A percentile compares a stretch with the other conserved stretches of the same genome.
phyloP scores from a whole-genome alignment of 2,888 invertebrate species.

The Epinotia brunnichana region DNA sequence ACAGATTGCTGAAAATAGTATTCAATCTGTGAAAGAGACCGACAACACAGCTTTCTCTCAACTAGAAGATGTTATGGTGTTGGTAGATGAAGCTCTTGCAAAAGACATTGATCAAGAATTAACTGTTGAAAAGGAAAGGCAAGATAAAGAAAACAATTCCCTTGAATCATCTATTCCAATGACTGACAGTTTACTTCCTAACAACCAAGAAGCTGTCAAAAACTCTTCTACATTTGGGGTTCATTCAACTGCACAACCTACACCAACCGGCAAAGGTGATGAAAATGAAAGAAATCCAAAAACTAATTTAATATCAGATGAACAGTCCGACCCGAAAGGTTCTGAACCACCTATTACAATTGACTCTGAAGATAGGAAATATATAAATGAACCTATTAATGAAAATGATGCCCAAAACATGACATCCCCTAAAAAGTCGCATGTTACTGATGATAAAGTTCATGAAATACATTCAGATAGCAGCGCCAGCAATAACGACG shows the following conservation, averaged over 20 bases:
- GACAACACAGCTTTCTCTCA: slow-evolving; percentile 37
- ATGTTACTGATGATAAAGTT: not conserved
- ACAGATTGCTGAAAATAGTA: slow-evolving; percentile 43
- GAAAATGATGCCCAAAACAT: not conserved
- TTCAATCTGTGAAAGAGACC: slow-evolving; percentile 38
- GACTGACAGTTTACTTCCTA: slow-evolving; percentile 68
- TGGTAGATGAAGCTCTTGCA: slow-evolving; percentile 38
- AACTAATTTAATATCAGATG: slow-evolving; percentile 4
- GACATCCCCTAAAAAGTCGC: not conserved
- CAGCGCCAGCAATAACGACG: slow-evolving; percentile 40
- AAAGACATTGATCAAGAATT: slow-evolving; percentile 31
- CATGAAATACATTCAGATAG: slow-evolving; percentile 28
- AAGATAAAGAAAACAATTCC: slow-evolving; percentile 26
- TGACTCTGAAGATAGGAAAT: not conserved
- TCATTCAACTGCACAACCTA: slow-evolving; percentile 28
- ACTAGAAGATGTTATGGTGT: slow-evolving; percentile 38
- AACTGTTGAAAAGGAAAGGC: slow-evolving; percentile 34
- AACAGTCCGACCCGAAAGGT: not conserved
- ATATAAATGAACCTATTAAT: slow-evolving; percentile 5
- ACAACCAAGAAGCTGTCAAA: slow-evolving; percentile 71
- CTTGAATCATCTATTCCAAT: slow-evolving; percentile 52
- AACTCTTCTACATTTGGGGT: slow-evolving; percentile 20
- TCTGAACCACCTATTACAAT: not conserved
- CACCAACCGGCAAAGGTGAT: slow-evolving; percentile 25
- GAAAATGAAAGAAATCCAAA: slow-evolving; percentile 7